Evolutionary conservation across 2,888 invertebrate genomes (phyloP).

Genomic region (Sphaeridia pumilis): DNA sequence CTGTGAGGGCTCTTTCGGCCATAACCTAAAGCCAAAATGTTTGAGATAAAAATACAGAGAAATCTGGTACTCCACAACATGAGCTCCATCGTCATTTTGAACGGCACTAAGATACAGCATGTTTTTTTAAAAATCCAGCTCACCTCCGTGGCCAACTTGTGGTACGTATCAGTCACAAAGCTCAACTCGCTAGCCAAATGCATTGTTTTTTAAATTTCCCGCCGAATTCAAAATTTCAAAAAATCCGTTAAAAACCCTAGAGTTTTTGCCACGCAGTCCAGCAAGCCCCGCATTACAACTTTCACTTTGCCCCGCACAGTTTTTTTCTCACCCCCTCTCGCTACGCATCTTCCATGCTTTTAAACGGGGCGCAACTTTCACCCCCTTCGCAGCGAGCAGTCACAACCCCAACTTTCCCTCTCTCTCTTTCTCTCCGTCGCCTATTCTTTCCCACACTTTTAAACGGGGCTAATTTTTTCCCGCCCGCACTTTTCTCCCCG

Average conservation of each 20-base stretch:
- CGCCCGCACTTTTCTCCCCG: background rate
- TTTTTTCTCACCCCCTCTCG: background rate
- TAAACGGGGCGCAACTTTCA: background rate
- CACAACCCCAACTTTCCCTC: too few relatives aligned
- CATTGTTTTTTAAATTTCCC: too few relatives aligned
- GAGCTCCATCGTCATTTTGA: too few relatives aligned
- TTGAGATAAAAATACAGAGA: too few relatives aligned
- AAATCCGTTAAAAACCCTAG: too few relatives aligned
- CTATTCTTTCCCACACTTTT: too few relatives aligned
- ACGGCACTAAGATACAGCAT: too few relatives aligned
- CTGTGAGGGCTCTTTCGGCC: conserved; percentile 31
- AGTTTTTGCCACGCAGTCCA: too few relatives aligned
- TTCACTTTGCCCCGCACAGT: background rate
- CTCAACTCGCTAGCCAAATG: conserved; percentile 39
- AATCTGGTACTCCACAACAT: too few relatives aligned
- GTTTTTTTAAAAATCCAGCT: background rate
- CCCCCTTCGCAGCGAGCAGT: background rate
- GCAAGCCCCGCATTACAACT: background rate
- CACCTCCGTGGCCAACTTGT: background rate
- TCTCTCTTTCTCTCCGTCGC: too few relatives aligned
- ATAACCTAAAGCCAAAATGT: too few relatives aligned
- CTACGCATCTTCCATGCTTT: background rate
- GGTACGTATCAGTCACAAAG: conserved; percentile 39
- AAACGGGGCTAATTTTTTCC: background rate
- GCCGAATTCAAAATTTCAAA: too few relatives aligned